Conservation (phyloP, 1,140 invertebrate species). For the Drosophila nebulosa region DNA sequence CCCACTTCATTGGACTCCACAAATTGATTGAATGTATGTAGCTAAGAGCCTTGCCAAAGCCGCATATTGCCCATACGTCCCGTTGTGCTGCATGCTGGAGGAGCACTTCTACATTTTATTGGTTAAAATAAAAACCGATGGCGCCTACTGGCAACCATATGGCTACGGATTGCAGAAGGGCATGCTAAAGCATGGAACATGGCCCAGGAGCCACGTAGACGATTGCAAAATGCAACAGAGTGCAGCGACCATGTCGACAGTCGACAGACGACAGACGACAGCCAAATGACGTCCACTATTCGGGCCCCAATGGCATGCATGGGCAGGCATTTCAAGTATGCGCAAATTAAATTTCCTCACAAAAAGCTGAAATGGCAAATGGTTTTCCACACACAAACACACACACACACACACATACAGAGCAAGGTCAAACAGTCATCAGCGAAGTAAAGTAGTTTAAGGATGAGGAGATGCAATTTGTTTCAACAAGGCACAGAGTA, state of each 20-base stretch:
- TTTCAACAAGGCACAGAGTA: not conserved
- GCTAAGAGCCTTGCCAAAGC: not conserved
- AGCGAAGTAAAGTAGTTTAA: not conserved
- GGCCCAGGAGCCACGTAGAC: slow-evolving; percentile 12
- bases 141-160: slow-evolving; percentile 15
- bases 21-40: not conserved
- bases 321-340: slow-evolving; percentile 34
- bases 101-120: slow-evolving; percentile 25
- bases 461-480: not conserved
- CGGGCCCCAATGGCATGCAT: slow-evolving; percentile 22
- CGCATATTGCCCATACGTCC: slow-evolving; percentile 38
- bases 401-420: not conserved
- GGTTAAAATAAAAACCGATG: slow-evolving; percentile 38
- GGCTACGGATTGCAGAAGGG: too few species aligned
- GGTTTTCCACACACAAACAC: not conserved
- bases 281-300: slow-evolving; percentile 19
- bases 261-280: not conserved
- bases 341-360: slow-evolving; percentile 48
- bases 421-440: slow-evolving; percentile 2
- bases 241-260: slow-evolving; percentile 20
- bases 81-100: slow-evolving; percentile 12
- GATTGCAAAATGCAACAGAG: slow-evolving; percentile 51
- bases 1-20: too few species aligned
- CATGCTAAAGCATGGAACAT: not conserved
- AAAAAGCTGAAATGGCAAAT: slow-evolving; percentile 1